Conservation (phyloP, 2,797 vertebrate genomes). For the Notolabrus celidotus region DNA sequence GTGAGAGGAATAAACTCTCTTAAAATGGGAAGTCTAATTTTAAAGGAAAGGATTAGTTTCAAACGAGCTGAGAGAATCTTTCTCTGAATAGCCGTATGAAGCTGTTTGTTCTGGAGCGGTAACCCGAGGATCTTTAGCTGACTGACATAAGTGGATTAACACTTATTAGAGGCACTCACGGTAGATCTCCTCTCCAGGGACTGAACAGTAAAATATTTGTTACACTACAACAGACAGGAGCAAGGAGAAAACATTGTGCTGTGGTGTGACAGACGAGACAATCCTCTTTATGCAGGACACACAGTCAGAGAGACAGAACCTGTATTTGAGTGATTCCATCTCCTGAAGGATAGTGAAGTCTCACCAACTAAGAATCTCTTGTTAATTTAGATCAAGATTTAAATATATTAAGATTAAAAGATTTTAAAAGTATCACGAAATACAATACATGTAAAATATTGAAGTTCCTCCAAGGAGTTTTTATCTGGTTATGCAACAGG, state of each 20-base stretch:
- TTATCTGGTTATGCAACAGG: too few relatives aligned
- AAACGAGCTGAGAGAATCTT: background rate
- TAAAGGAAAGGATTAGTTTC: background rate
- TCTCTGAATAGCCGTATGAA: background rate
- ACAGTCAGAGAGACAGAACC: too few relatives aligned
- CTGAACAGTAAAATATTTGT: conserved; percentile 1
- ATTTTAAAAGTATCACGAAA: too few relatives aligned
- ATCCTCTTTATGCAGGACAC: background rate
- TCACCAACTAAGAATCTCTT: too few relatives aligned
- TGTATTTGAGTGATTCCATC: too few relatives aligned
- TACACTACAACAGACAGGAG: background rate
- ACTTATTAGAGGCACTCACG: conserved; percentile 41
- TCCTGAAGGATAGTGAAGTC: too few relatives aligned
- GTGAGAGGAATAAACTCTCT: background rate
- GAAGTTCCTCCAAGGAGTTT: too few relatives aligned
- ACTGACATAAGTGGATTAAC: conserved; percentile 49
- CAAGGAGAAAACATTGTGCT: background rate
- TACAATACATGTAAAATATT: too few relatives aligned
- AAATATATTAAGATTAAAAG: too few relatives aligned
- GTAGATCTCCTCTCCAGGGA: conserved; percentile 8
- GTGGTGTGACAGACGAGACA: background rate
- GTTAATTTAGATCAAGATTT: too few relatives aligned
- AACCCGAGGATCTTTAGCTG: conserved; percentile 35
- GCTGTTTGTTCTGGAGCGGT: conserved; percentile 24
- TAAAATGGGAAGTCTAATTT: background rate